Conservation (phyloP, 2,113 vertebrate genomes). For the Gnathonemus longibarbis region DNA sequence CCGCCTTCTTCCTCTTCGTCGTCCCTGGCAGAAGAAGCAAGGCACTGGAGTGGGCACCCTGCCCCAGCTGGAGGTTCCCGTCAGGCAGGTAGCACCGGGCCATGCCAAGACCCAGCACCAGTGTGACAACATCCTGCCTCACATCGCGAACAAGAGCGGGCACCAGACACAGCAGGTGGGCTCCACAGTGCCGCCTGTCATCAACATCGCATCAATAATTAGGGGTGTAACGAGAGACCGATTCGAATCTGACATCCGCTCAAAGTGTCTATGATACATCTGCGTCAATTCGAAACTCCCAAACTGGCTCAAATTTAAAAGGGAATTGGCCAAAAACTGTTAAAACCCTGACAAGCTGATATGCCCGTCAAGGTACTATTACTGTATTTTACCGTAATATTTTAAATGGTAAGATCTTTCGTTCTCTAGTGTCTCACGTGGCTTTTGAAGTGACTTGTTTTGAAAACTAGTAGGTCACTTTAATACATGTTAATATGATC, state of each 20-base stretch:
- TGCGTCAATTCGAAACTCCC: neutral
- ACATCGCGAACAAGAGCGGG: conserved; percentile 61
- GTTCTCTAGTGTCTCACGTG: neutral
- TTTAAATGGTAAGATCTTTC: neutral
- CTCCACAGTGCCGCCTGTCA: neutral
- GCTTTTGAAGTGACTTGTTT: neutral
- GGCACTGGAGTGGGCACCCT: conserved; percentile 54
- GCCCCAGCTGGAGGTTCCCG: conserved; percentile 67
- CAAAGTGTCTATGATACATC: neutral
- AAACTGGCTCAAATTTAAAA: neutral
- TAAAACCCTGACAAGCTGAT: neutral
- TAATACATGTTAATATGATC: neutral
- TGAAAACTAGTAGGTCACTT: neutral
- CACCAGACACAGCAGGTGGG: conserved; percentile 60
- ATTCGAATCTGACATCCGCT: neutral
- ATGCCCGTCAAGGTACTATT: neutral
- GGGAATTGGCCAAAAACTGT: neutral
- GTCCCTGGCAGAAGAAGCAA: conserved; percentile 57
- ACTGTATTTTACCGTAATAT: neutral
- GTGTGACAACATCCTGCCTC: conserved; percentile 66
- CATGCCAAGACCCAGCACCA: conserved; percentile 55
- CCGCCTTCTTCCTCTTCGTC: conserved; percentile 8
- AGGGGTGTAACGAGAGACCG: neutral
- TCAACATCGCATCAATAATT: neutral
- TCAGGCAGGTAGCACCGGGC: conserved; percentile 61